phyloP scores from a whole-genome alignment of 2,888 invertebrate species.

The Hyppa rectilinea region DNA sequence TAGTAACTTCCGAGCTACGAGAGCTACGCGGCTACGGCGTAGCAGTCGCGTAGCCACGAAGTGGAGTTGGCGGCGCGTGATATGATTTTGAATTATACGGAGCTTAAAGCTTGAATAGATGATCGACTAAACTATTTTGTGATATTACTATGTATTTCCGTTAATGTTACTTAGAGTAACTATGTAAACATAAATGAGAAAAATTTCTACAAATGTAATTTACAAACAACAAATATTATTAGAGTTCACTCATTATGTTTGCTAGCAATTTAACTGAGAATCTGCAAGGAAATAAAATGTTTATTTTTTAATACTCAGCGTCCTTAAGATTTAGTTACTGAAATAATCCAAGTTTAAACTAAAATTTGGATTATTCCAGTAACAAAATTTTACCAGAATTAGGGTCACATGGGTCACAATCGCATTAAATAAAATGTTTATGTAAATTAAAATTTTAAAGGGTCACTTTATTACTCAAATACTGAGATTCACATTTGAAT shows the following conservation, averaged over 20 bases:
- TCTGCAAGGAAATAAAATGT: not conserved
- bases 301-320: not conserved
- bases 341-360: no score
- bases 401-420: constrained; percentile 5
- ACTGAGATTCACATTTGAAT: constrained; percentile 23
- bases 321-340: no score
- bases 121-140: constrained; percentile 47
- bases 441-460: constrained; percentile 21
- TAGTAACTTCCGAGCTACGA: constrained; percentile 62
- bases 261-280: no score
- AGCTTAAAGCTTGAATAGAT: constrained; percentile 54
- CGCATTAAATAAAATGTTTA: constrained; percentile 22
- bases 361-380: not conserved
- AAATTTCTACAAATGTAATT: not conserved
- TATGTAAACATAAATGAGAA: not conserved
- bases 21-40: constrained; percentile 52
- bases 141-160: constrained; percentile 11
- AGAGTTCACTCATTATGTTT: not conserved
- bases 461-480: constrained; percentile 32
- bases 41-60: constrained; percentile 56
- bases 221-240: not conserved
- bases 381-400: not conserved
- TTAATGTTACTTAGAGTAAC: not conserved
- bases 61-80: constrained; percentile 59
- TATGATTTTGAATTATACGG: constrained; percentile 59